phyloP scores from a whole-genome alignment of 2,113 vertebrate genomes.

The Oreocharis arfaki region DNA sequence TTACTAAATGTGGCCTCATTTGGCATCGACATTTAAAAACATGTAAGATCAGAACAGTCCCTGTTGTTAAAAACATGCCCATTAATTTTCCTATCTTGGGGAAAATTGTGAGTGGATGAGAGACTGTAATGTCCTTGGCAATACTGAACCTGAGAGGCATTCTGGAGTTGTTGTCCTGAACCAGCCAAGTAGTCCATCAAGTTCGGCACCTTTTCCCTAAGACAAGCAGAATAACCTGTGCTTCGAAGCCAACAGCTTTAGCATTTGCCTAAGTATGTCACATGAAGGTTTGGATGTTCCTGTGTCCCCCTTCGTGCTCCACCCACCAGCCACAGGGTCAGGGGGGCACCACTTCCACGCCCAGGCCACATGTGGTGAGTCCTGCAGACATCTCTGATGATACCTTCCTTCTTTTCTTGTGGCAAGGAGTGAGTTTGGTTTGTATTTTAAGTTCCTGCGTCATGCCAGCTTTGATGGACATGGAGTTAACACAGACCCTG shows the following conservation, averaged over 20 bases:
- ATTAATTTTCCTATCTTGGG: not conserved
- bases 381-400: not conserved
- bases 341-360: not conserved
- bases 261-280: not conserved
- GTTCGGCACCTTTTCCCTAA: not conserved
- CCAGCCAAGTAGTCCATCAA: not conserved
- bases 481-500: not conserved
- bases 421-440: not conserved
- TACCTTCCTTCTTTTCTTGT: not conserved
- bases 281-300: not conserved
- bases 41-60: not conserved
- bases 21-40: not conserved
- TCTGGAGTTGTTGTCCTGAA: not conserved
- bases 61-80: not conserved
- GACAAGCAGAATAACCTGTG: not conserved
- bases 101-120: not conserved
- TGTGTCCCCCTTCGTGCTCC: not conserved
- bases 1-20: not conserved
- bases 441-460: not conserved
- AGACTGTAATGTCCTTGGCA: not conserved
- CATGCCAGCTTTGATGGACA: not conserved
- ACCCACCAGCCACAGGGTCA: not conserved
- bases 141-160: not conserved
- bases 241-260: not conserved
- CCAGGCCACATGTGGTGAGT: not conserved